A percentile compares a stretch with the other conserved stretches of the same genome.
Conservation (phyloP, 1,140 invertebrate species). For the Drosophila athabasca region DNA sequence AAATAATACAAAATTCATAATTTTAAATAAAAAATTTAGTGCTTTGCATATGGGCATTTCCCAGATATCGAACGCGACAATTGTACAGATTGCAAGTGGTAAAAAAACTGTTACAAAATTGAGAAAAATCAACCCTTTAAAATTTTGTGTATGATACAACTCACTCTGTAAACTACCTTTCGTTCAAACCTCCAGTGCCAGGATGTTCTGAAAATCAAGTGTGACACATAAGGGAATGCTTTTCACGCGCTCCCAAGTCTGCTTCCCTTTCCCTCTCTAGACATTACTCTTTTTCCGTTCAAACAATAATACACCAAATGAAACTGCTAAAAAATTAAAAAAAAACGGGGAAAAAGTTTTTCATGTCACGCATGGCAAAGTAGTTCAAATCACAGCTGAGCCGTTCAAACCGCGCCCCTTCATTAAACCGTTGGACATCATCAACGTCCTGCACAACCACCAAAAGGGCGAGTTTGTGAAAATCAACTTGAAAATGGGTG, state of each 20-base stretch:
- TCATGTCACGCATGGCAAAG: constrained; percentile 62
- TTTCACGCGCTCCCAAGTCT: constrained; percentile 33
- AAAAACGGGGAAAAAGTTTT: constrained; percentile 50
- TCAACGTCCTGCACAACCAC: constrained; percentile 49
- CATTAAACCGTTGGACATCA: constrained; percentile 59
- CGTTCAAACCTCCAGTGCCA: constrained; percentile 14
- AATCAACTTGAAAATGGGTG: constrained; percentile 73
- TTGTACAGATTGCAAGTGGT: no score
- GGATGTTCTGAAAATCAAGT: constrained; percentile 70
- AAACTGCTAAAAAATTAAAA: constrained; percentile 28
- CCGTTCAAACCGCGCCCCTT: constrained; percentile 54
- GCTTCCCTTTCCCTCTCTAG: constrained; percentile 6
- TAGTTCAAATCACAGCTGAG: constrained; percentile 50
- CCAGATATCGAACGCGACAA: no score
- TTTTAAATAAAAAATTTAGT: no score
- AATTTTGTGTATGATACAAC: constrained; percentile 25
- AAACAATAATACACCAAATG: constrained; percentile 42
- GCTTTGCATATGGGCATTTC: no score
- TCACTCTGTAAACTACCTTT: no score
- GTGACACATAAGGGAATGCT: constrained; percentile 71
- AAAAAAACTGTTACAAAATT: neutral
- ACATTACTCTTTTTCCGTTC: constrained; percentile 33
- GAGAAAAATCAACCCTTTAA: constrained; percentile 32
- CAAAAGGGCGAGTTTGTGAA: constrained; percentile 49
- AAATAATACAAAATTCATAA: no score